Percentiles rank a stretch among this genome's conserved stretches.
Conservation (phyloP, 2,113 vertebrate species). For the Caracal caracal region DNA sequence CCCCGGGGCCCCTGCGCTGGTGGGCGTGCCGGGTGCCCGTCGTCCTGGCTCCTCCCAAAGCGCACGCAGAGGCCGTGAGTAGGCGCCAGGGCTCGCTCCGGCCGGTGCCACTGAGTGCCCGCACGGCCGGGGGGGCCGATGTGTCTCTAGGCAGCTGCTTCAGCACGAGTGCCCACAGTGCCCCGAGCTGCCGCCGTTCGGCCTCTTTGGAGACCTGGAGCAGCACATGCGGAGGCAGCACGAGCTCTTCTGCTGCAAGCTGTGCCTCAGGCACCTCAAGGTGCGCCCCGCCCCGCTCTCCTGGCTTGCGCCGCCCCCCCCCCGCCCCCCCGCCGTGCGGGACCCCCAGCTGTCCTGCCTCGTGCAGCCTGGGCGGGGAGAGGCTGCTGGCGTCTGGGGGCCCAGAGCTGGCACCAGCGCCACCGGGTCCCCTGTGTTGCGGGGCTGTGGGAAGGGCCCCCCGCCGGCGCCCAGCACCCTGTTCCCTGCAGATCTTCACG, state of each 20-base stretch:
- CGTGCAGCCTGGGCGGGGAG: background rate
- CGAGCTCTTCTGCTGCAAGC: slow-evolving; percentile 96
- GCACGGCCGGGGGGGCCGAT: background rate
- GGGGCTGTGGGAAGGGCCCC: background rate
- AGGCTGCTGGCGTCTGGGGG: background rate
- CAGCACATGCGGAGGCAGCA: slow-evolving; percentile 98
- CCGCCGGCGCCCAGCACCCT: background rate
- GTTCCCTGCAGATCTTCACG: slow-evolving; percentile 91
- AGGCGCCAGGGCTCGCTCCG: background rate
- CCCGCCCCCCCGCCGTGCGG: fast-evolving
- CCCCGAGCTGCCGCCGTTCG: slow-evolving; percentile 91
- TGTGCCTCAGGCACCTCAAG: slow-evolving; percentile 96
- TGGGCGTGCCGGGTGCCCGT: fast-evolving
- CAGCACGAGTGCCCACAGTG: slow-evolving; percentile 92
- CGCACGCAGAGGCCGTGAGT: background rate
- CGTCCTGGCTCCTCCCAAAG: background rate
- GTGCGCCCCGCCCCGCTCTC: slow-evolving; percentile 78
- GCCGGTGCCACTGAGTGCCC: background rate
- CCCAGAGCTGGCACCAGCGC: background rate
- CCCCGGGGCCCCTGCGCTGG: too few relatives aligned
- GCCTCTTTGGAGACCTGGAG: slow-evolving; percentile 94
- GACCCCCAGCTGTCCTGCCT: background rate
- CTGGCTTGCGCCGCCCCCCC: background rate
- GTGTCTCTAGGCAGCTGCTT: slow-evolving; percentile 90
- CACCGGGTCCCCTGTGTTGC: background rate